These are phyloP conservation scores for Parazoanthus atlanticus DNA, from an alignment of 92 coral and sea anemone genomes.

Conservation along the genomic window DNA sequence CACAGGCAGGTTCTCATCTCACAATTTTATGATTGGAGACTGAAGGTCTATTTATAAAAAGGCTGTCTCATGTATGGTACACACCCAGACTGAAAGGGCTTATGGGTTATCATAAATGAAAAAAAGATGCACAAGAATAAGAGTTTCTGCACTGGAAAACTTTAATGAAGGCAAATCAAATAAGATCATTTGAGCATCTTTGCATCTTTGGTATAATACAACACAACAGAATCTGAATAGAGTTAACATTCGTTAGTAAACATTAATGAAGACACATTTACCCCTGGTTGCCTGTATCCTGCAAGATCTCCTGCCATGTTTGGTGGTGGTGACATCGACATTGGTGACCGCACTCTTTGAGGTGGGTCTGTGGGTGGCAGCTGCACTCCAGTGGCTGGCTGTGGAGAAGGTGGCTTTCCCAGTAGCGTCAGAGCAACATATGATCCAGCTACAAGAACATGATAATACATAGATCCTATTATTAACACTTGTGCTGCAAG, in stretches of 20 bases:
- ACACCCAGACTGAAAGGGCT: too few species aligned
- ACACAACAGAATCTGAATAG: too few species aligned
- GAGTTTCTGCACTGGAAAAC: too few species aligned
- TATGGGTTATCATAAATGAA: too few species aligned
- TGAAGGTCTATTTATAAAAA: too few species aligned
- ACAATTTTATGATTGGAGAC: background rate
- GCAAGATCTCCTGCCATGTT: slow-evolving; percentile 38
- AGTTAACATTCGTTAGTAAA: background rate
- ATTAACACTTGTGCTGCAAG: too few species aligned
- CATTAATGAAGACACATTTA: background rate
- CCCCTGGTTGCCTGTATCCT: slow-evolving; percentile 33
- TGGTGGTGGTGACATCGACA: slow-evolving; percentile 25
- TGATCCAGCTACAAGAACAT: slow-evolving; percentile 75
- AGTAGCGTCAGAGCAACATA: slow-evolving; percentile 97
- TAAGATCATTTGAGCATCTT: too few species aligned
- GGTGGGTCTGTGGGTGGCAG: slow-evolving; percentile 23
- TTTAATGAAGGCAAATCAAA: too few species aligned
- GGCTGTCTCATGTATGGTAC: too few species aligned
- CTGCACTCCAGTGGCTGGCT: slow-evolving; percentile 19
- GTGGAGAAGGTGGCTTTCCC: slow-evolving; percentile 85
- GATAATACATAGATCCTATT: too few species aligned
- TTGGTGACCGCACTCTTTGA: slow-evolving; percentile 5
- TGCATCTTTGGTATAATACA: too few species aligned
- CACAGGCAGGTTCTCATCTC: background rate
- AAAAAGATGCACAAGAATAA: too few species aligned